A percentile compares a stretch with the other conserved stretches of the same genome.
phyloP scores from a whole-genome alignment of 1,140 invertebrate species.

The Phthorimaea operculella region DNA sequence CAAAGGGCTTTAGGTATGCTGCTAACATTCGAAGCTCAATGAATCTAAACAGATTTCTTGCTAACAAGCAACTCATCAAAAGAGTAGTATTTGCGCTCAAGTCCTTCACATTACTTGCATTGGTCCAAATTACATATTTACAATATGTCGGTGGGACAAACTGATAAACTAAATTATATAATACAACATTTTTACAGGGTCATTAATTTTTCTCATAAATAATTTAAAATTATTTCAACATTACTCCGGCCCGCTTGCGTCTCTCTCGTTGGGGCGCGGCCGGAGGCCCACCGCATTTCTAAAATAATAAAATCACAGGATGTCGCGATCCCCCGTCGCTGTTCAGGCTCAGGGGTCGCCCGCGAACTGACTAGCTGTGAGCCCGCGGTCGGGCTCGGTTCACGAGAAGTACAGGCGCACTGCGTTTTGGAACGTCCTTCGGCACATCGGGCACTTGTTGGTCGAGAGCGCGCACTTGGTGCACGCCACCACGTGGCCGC shows the following conservation, averaged over 20 bases:
- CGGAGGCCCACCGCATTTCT: conserved; percentile 30
- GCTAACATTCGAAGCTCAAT: too few species aligned
- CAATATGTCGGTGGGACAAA: conserved; percentile 50
- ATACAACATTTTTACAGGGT: conserved; percentile 41
- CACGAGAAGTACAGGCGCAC: conserved; percentile 63
- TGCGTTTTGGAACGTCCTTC: conserved; percentile 70
- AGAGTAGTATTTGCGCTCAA: neutral
- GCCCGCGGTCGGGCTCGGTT: conserved; percentile 28
- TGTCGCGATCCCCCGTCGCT: neutral
- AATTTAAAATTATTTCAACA: conserved; percentile 44
- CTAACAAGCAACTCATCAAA: too few species aligned
- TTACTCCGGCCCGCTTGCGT: conserved; percentile 21
- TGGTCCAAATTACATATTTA: conserved; percentile 15
- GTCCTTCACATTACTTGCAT: conserved; percentile 3
- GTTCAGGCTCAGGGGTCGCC: neutral
- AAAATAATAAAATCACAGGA: conserved; percentile 42
- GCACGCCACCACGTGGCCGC: conserved; percentile 90
- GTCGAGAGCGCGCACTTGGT: conserved; percentile 79
- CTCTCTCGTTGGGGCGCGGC: conserved; percentile 19
- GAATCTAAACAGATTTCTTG: too few species aligned
- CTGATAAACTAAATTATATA: conserved; percentile 48
- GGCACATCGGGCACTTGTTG: conserved; percentile 84
- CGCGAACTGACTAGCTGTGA: conserved; percentile 40
- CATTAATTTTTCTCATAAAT: conserved; percentile 42
- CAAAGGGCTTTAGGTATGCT: too few species aligned